A percentile compares a stretch with the other conserved stretches of the same genome.
These are phyloP conservation scores for Chiroxiphia lanceolata DNA, from an alignment of 2,797 vertebrate genomes.

Conservation along the genomic window DNA sequence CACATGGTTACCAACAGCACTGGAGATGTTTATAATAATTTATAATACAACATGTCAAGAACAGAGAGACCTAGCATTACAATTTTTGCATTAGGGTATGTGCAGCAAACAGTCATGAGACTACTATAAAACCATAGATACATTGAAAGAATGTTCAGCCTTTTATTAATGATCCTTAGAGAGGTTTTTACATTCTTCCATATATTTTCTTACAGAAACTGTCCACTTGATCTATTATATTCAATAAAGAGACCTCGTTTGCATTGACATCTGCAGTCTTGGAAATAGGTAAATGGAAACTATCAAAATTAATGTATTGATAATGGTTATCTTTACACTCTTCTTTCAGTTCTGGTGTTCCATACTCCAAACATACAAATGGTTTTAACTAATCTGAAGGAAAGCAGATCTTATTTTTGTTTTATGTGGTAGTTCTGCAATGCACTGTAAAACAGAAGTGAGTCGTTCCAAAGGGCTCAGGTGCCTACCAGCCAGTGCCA, in stretches of 20 bases:
- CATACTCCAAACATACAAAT: not conserved
- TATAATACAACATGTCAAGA: not conserved
- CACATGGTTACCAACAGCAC: not conserved
- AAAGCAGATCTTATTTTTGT: not conserved
- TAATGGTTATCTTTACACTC: not conserved
- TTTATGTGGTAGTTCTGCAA: not conserved
- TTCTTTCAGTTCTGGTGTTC: not conserved
- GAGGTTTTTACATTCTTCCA: not conserved
- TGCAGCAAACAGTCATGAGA: not conserved
- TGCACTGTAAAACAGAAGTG: not conserved
- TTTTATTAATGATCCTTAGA: constrained; percentile 37
- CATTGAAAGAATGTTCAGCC: not conserved
- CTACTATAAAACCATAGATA: not conserved
- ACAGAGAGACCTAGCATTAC: not conserved
- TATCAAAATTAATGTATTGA: not conserved
- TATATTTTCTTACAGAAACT: constrained; percentile 21
- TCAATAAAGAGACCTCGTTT: constrained; percentile 41
- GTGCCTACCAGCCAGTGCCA: not conserved
- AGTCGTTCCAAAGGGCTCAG: not conserved
- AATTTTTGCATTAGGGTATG: not conserved
- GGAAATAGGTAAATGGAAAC: not conserved
- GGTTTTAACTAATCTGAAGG: not conserved
- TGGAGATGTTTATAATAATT: not conserved
- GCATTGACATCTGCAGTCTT: not conserved
- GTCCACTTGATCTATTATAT: constrained; percentile 33